phyloP scores from a whole-genome alignment of 2,888 invertebrate species.

The Brachycybe producta region DNA sequence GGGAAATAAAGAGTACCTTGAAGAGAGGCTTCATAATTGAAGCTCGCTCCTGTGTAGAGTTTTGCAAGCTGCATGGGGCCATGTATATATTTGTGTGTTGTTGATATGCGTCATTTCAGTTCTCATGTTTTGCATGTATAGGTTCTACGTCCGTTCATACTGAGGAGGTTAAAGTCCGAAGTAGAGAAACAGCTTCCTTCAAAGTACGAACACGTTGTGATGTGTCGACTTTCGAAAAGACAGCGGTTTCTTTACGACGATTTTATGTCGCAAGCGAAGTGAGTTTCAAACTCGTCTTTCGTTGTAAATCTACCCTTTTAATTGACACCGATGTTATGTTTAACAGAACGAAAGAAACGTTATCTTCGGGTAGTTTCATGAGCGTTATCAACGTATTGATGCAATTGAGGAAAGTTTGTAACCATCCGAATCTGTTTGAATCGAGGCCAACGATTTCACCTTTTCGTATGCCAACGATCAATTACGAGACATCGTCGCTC shows the following conservation, averaged over 20 bases:
- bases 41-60: no score
- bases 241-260: slow-evolving; percentile 97
- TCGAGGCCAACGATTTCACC: slow-evolving; percentile 88
- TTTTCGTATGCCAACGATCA: slow-evolving; percentile 70
- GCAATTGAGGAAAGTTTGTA: slow-evolving; percentile 95
- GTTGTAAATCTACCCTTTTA: neutral
- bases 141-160: slow-evolving; percentile 83
- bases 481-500: slow-evolving; percentile 54
- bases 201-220: slow-evolving; percentile 88
- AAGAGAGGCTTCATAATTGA: no score
- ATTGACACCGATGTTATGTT: no score
- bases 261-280: slow-evolving; percentile 94
- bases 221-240: slow-evolving; percentile 86
- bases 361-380: slow-evolving; percentile 81
- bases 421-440: slow-evolving; percentile 97
- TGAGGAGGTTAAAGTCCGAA: slow-evolving; percentile 81
- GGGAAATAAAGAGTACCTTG: no score
- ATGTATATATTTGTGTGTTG: no score
- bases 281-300: slow-evolving; percentile 33
- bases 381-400: slow-evolving; percentile 93
- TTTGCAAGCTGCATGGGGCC: no score
- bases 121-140: no score
- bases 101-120: no score
- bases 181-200: slow-evolving; percentile 95
- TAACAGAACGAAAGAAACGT: slow-evolving; percentile 77